Evolutionary conservation across 1,140 invertebrate genomes (phyloP).

Genomic region (Bombyx mandarina): DNA sequence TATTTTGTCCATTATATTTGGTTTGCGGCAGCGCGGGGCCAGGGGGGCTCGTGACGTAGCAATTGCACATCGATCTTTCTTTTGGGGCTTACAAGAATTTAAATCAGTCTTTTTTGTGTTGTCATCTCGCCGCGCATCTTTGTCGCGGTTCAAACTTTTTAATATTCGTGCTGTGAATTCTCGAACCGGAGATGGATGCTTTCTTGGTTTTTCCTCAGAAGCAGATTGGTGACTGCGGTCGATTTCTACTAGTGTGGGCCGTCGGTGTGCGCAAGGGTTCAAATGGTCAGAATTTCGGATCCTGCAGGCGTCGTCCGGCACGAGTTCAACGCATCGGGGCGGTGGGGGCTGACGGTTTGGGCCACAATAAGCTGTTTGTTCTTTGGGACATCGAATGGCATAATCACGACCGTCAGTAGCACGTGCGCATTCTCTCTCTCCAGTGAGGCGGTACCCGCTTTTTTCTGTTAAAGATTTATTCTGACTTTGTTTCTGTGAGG

Average conservation of each 20-base stretch:
- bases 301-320: conserved; percentile 2
- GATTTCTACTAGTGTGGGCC: conserved; percentile 23
- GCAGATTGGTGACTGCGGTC: conserved; percentile 16
- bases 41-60: neutral
- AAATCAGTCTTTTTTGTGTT: neutral
- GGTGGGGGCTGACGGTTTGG: conserved; percentile 6
- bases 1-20: neutral
- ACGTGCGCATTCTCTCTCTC: conserved; percentile 17
- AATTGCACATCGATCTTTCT: neutral
- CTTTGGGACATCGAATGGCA: conserved; percentile 5
- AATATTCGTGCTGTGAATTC: neutral
- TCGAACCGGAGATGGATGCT: neutral
- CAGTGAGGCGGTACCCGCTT: conserved; percentile 6
- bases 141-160: neutral
- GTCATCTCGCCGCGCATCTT: neutral
- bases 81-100: no score
- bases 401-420: conserved; percentile 25
- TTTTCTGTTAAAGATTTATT: neutral
- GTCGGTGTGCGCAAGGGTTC: conserved; percentile 30
- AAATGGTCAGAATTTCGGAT: conserved; percentile 6
- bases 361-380: conserved; percentile 2
- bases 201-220: neutral
- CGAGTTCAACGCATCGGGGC: neutral
- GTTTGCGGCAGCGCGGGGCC: neutral
- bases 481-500: conserved; percentile 8